Evolutionary conservation across 2,797 vertebrate genomes (phyloP).

Genomic region (Diglossa cyanea): DNA sequence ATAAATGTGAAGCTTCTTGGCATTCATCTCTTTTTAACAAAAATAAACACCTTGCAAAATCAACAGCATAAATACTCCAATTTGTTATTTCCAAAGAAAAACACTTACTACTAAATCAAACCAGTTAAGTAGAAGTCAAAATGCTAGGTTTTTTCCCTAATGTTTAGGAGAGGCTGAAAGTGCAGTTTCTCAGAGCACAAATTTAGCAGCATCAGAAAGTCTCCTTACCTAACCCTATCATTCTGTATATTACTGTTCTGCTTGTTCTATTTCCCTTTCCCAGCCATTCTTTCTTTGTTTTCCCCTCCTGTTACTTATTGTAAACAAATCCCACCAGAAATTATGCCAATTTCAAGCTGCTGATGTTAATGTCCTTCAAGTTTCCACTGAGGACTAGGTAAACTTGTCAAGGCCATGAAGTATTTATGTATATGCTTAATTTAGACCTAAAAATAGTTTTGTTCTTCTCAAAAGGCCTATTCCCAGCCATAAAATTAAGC

Average conservation of each 20-base stretch:
- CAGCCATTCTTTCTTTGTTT: neutral
- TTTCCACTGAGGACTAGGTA: neutral
- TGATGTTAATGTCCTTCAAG: neutral
- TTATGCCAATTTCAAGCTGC: neutral
- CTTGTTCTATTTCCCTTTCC: neutral
- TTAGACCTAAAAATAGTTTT: neutral
- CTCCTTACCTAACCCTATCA: neutral
- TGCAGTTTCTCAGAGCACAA: neutral
- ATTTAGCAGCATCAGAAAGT: neutral
- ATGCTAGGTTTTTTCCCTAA: neutral
- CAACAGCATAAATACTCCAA: neutral
- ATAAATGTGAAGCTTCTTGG: neutral
- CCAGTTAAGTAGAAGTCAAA: neutral
- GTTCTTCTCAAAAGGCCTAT: neutral
- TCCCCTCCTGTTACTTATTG: neutral
- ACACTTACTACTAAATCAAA: neutral
- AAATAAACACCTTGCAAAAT: slow-evolving; percentile 11
- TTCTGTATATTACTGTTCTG: neutral
- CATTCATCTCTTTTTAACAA: neutral
- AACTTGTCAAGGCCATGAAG: neutral
- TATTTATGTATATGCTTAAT: neutral
- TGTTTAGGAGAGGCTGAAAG: neutral
- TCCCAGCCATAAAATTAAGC: neutral
- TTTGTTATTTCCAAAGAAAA: neutral
- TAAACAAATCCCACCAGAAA: neutral